Evolutionary conservation across 2,797 vertebrate species (phyloP).

Genomic region (Valencia hispanica): DNA sequence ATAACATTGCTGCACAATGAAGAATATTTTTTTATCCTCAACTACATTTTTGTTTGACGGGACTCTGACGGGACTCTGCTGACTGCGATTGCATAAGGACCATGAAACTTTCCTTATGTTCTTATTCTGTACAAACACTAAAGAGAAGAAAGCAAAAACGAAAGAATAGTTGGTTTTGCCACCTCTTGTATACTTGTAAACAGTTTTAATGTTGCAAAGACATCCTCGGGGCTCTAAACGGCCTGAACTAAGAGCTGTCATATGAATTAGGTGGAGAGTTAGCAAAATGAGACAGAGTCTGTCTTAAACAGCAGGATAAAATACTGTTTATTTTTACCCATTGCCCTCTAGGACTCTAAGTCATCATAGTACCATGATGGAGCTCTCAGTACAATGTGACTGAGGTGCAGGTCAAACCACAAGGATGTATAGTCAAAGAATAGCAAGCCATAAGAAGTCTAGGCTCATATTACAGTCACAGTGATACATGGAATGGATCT

Average conservation of each 20-base stretch:
- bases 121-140: neutral
- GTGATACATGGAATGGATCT: slow-evolving; percentile 47
- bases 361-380: slow-evolving; percentile 17
- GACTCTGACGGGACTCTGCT: neutral
- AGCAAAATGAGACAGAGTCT: neutral
- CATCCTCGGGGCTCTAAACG: neutral
- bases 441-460: slow-evolving; percentile 33
- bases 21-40: neutral
- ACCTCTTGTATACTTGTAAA: neutral
- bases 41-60: neutral
- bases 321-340: slow-evolving; percentile 5
- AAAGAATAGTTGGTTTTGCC: neutral
- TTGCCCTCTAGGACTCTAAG: slow-evolving; percentile 15
- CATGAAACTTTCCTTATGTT: neutral
- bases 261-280: neutral
- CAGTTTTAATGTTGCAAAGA: neutral
- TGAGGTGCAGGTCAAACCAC: slow-evolving; percentile 34
- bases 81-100: neutral
- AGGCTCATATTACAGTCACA: slow-evolving; percentile 57
- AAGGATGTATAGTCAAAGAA: slow-evolving; percentile 29
- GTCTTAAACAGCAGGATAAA: neutral
- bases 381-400: slow-evolving; percentile 1
- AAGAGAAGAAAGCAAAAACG: neutral
- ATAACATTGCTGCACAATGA: neutral
- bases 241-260: neutral